Base-by-base conservation (phyloP, 2,113 vertebrate species). In the Phylloscopus whistleri region DNA sequence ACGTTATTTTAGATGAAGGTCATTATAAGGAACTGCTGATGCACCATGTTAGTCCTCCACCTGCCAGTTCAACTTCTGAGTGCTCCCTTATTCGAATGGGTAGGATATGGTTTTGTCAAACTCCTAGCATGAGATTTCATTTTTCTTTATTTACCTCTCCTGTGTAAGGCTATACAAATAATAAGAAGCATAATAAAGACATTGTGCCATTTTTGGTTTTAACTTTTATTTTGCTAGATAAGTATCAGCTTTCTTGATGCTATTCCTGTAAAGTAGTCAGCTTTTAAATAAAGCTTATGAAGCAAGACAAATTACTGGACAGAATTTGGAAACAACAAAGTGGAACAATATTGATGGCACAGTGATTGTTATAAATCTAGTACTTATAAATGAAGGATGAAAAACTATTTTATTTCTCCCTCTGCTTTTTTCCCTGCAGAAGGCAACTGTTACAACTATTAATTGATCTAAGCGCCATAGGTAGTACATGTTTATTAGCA, bases 81-180 rank as follows among this genome's bases (percentile, higher is more conserved):
- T 99, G 99, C 90, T 99, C 99, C 30, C 98, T 99, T 66, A 99
- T 99, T 97, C 99, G 99, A 66, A 99, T 99, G 99, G 99, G 99
- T 99, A 97, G 82, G 98, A 95, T 56, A 58, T 49, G 7, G 13
- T 74, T 93, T 89, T 83, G n/a, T 74, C 68, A 3, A 68, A 85
- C 27, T 77, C 30, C 6, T 81, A 35, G 21, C 14, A 10, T 2
- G 10, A 87, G 19, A 51, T 72, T 24, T 80, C 7, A 6, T 37
- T 73, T 67, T 67, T 37, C 35, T 84, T 70, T 59, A 22, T 67
- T 84, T 72, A 33, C 12, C 9, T 75, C 17, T 78, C 55, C 9
- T 81, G 5, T 79, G n/a, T 74, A 84, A 31, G 58, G 7, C 28
- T 6, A 8, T 55, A 26, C 8, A 69, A 41, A 33, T 41, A 55